Evolutionary conservation across 2,888 invertebrate species (phyloP), one percentile per base, ranked within the genome.

Genomic region (Anoncus sp.): DNA sequence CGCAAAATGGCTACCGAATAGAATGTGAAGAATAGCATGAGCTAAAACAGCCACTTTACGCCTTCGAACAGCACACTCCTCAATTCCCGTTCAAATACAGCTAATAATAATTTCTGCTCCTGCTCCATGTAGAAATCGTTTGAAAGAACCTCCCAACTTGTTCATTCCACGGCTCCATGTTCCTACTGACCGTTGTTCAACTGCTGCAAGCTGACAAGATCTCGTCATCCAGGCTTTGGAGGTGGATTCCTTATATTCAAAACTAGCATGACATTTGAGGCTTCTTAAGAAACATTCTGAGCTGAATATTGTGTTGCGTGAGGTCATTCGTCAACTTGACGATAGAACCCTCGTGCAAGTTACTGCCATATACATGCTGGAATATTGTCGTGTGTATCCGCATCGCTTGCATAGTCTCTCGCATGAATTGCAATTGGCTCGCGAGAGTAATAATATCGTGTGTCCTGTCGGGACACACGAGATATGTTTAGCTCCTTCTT

Each of bases 31-130:
- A 20, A 47, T 20, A 45, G 24, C 18, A 20, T 43, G 69, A 73
- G 73, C 45, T 47, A 70, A 79, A 31, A 75, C 71, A 74, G 70
- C 76, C 73, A 70, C 79, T 79, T 65, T n/a, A 45, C 31, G 27
- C 43, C 49, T 47, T 7, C 20, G 18, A 14, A n/a, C 20, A 18
- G 43, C 16, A 24, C 24, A 65, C 22, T 45, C 55, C 35, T 49
- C 14, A 22, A 31, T 18, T 57, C 22, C 51, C 40, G 20, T 65
- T 35, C n/a, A 24, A n/a, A n/a, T n/a, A n/a, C 31, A 31, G 71
- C 71, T 65, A 71, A 71, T 76, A 53, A 76, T 76, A 66, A 60
- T 59, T 76, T 35, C 27, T 38, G 6, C 55, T 7, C 5, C 40
- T 22, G 45, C 24, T 45, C 43, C 31, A 7, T 38, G 9, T 47